phyloP scores from a whole-genome alignment of 2,797 vertebrate species.

The Chromobotia macracanthus region DNA sequence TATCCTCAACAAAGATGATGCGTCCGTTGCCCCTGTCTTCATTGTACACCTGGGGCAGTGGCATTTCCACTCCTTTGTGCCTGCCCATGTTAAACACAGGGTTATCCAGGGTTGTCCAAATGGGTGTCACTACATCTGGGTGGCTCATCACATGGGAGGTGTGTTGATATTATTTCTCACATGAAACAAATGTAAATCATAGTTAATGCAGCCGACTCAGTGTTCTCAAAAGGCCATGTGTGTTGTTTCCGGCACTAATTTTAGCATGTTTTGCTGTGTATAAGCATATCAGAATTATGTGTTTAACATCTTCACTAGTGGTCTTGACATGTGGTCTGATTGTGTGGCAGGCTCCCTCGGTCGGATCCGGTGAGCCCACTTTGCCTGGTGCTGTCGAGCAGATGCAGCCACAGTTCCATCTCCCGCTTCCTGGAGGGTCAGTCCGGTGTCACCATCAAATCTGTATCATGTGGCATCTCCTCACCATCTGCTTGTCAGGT shows the following conservation, averaged over 20 bases:
- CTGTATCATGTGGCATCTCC: conserved; percentile 95
- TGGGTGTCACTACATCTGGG: conserved; percentile 93
- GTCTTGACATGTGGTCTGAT: background rate
- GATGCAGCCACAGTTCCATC: conserved; percentile 90
- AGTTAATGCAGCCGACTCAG: background rate
- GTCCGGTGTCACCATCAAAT: conserved; percentile 98
- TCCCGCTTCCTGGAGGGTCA: conserved; percentile 97
- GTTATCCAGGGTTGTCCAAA: conserved; percentile 94
- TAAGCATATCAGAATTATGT: background rate
- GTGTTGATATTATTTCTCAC: conserved; percentile 44
- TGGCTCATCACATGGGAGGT: conserved; percentile 98
- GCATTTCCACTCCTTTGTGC: conserved; percentile 84
- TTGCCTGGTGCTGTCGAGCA: conserved; percentile 90
- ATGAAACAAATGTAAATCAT: background rate
- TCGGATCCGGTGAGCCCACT: conserved; percentile 82
- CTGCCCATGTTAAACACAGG: conserved; percentile 95
- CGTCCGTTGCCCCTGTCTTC: conserved; percentile 88
- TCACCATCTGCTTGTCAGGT: conserved; percentile 97
- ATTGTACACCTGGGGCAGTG: conserved; percentile 94
- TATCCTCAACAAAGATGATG: conserved; percentile 80
- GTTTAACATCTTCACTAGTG: background rate
- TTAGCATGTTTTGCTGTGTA: background rate
- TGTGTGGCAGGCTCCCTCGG: conserved; percentile 82
- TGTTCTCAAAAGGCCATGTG: background rate
- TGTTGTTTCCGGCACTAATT: background rate